Percentiles rank a stretch among this genome's conserved stretches.
Evolutionary conservation across 2,888 invertebrate genomes (phyloP).

Genomic region (Pyrgus malvae): DNA sequence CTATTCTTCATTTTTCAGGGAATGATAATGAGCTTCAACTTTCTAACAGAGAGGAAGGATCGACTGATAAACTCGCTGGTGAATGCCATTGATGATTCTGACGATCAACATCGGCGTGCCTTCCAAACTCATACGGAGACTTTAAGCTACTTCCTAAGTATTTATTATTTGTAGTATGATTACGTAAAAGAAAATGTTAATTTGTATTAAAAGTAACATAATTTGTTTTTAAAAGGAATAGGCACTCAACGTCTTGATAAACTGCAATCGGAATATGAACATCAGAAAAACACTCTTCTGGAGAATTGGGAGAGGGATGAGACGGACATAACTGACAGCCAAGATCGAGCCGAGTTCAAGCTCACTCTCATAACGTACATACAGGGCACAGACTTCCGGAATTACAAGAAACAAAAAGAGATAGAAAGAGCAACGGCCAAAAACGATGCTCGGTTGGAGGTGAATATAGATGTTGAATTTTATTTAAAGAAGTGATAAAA

Average conservation of each 20-base stretch:
- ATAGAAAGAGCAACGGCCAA: constrained; percentile 58
- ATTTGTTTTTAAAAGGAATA: too few relatives aligned
- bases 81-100: constrained; percentile 85
- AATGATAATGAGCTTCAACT: constrained; percentile 82
- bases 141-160: constrained; percentile 86
- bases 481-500: too few relatives aligned
- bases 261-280: constrained; percentile 78
- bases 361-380: constrained; percentile 82
- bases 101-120: constrained; percentile 87
- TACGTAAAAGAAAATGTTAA: too few relatives aligned
- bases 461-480: constrained; percentile 37
- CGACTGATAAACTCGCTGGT: constrained; percentile 84
- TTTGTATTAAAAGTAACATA: too few relatives aligned
- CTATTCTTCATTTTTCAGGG: constrained; percentile 53
- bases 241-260: constrained; percentile 81
- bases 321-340: constrained; percentile 68
- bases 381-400: constrained; percentile 68
- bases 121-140: constrained; percentile 88
- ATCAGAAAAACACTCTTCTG: constrained; percentile 78
- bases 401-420: constrained; percentile 51
- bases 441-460: constrained; percentile 71
- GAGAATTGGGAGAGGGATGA: constrained; percentile 81
- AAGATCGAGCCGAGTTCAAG: constrained; percentile 80
- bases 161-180: background rate
- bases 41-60: constrained; percentile 85